A percentile compares a stretch with the other conserved stretches of the same genome.
These are phyloP conservation scores for Cryptomyrus ogoouensis DNA, from an alignment of 2,113 vertebrate genomes.

Conservation along the genomic window DNA sequence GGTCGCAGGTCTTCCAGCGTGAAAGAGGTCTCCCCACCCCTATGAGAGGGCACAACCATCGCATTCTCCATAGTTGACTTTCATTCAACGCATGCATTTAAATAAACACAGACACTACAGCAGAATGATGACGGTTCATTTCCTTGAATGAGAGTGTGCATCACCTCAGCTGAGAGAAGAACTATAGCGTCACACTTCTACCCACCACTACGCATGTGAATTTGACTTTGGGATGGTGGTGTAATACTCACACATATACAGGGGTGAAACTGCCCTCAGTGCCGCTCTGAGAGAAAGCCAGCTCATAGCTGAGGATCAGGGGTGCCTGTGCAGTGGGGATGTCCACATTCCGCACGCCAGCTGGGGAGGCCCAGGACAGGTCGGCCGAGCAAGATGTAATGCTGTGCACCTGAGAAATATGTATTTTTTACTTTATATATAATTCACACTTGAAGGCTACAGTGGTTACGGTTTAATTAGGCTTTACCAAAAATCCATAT, in stretches of 20 bases:
- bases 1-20: conserved; percentile 64
- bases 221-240: background rate
- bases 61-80: background rate
- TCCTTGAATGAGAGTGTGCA: background rate
- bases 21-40: conserved; percentile 58
- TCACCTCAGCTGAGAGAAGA: background rate
- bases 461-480: background rate
- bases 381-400: conserved; percentile 65
- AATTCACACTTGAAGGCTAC: background rate
- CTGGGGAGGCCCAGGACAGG: conserved; percentile 65
- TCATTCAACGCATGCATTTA: background rate
- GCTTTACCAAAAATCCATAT: background rate
- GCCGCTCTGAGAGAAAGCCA: conserved; percentile 65
- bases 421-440: background rate
- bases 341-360: conserved; percentile 52
- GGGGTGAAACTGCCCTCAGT: conserved; percentile 69
- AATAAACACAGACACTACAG: background rate
- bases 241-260: conserved; percentile 62
- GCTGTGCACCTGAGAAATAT: conserved; percentile 55
- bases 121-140: background rate
- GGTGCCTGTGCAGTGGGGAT: conserved; percentile 48
- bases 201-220: background rate
- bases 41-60: conserved; percentile 32
- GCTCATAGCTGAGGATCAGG: conserved; percentile 63
- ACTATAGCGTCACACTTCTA: background rate